These are phyloP conservation scores for Drosophila oshimai DNA, from an alignment of 1,140 invertebrate species.

Conservation along the genomic window DNA sequence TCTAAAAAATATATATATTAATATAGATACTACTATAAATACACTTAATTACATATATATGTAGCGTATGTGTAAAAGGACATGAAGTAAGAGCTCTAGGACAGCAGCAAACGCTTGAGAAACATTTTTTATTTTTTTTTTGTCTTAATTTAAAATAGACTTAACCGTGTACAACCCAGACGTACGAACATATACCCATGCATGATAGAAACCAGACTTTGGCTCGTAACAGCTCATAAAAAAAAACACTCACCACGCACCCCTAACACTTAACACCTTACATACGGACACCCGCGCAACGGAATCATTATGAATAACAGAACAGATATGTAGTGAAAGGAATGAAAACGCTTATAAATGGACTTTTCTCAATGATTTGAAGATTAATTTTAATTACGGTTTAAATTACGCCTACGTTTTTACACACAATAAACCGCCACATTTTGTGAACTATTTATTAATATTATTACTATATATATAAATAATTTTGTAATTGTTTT, in stretches of 20 bases:
- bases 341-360: conserved; percentile 75
- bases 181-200: not conserved
- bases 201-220: conserved; percentile 4
- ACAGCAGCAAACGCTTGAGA: not conserved
- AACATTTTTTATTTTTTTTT: conserved; percentile 3
- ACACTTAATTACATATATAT: not conserved
- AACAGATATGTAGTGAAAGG: conserved; percentile 53
- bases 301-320: not conserved
- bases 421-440: conserved; percentile 13
- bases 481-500: conserved; percentile 26
- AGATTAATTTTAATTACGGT: conserved; percentile 41
- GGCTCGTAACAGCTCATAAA: conserved; percentile 7
- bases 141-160: conserved; percentile 5
- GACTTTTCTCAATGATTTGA: conserved; percentile 73
- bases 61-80: conserved; percentile 7
- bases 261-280: too few species aligned
- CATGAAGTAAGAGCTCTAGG: conserved; percentile 1
- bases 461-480: conserved; percentile 28
- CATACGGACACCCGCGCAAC: not conserved
- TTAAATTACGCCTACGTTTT: conserved; percentile 35
- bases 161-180: not conserved
- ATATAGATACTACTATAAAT: conserved; percentile 27
- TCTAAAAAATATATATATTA: conserved; percentile 5
- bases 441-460: conserved; percentile 63
- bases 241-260: not conserved